A percentile compares a stretch with the other conserved stretches of the same genome.
Evolutionary conservation across 1,140 invertebrate species (phyloP).

Genomic region (Dolichoris vasculosae): DNA sequence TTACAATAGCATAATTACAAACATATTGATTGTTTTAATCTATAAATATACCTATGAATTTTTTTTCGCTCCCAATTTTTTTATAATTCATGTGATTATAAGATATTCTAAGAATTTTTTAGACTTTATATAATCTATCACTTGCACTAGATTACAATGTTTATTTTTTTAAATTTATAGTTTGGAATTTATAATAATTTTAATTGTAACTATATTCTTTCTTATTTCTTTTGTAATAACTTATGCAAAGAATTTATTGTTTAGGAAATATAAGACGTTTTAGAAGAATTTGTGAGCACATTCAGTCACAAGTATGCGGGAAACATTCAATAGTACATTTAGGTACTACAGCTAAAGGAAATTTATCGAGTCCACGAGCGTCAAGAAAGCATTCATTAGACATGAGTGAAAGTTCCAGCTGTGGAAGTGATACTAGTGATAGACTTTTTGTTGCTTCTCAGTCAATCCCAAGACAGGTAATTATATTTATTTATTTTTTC

Average conservation of each 20-base stretch:
- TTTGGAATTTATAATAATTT: too few relatives aligned
- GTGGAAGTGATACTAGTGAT: constrained; percentile 88
- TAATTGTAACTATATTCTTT: too few relatives aligned
- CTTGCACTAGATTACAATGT: too few relatives aligned
- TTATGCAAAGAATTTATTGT: not conserved
- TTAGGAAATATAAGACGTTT: constrained; percentile 95
- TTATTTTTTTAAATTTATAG: too few relatives aligned
- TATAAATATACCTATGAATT: too few relatives aligned
- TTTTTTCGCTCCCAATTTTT: too few relatives aligned
- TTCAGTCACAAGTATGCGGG: constrained; percentile 90
- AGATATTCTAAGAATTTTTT: too few relatives aligned
- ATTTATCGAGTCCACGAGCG: constrained; percentile 82
- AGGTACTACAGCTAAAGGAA: constrained; percentile 77
- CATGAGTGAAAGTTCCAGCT: constrained; percentile 87
- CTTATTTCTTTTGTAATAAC: not conserved
- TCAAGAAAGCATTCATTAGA: constrained; percentile 81
- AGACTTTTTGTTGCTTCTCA: constrained; percentile 78
- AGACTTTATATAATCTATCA: too few relatives aligned
- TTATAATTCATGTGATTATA: too few relatives aligned
- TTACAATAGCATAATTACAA: too few relatives aligned
- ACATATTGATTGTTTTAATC: too few relatives aligned
- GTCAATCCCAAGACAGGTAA: constrained; percentile 77
- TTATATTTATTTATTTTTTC: not conserved
- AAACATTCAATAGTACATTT: constrained; percentile 69
- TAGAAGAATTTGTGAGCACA: constrained; percentile 95